Percentiles rank a stretch among this genome's conserved stretches.
Conservation (phyloP, 2,113 vertebrate genomes). For the Cyanoramphus novaezelandiae region DNA sequence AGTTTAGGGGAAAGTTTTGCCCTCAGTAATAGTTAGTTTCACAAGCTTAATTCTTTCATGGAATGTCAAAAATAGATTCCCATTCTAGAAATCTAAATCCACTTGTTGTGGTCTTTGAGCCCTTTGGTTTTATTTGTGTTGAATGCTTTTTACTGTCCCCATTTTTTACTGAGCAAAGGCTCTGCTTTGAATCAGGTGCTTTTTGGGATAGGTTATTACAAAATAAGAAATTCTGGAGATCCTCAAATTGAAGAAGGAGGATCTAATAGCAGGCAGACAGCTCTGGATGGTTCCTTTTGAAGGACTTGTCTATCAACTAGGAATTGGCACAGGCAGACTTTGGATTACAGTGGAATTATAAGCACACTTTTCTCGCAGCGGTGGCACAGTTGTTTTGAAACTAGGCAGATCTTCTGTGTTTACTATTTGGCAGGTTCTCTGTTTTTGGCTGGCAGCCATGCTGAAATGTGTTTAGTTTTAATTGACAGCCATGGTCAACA, state of each 20-base stretch:
- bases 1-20: not conserved
- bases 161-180: not conserved
- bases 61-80: not conserved
- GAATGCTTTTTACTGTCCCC: not conserved
- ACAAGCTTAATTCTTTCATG: not conserved
- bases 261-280: not conserved
- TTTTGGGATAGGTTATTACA: not conserved
- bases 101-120: not conserved
- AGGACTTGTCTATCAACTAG: not conserved
- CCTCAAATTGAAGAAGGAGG: not conserved
- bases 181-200: not conserved
- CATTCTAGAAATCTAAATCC: not conserved
- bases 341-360: constrained; percentile 9
- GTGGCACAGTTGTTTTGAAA: constrained; percentile 74
- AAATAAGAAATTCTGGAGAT: not conserved
- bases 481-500: constrained; percentile 78
- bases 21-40: not conserved
- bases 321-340: not conserved
- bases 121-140: not conserved
- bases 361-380: not conserved
- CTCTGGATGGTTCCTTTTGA: not conserved
- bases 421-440: constrained; percentile 76
- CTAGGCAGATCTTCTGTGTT: constrained; percentile 75
- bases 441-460: constrained; percentile 73
- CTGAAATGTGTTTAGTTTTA: constrained; percentile 77